Evolutionary conservation across 1,140 invertebrate species (phyloP).

Genomic region (Aphis gossypii): DNA sequence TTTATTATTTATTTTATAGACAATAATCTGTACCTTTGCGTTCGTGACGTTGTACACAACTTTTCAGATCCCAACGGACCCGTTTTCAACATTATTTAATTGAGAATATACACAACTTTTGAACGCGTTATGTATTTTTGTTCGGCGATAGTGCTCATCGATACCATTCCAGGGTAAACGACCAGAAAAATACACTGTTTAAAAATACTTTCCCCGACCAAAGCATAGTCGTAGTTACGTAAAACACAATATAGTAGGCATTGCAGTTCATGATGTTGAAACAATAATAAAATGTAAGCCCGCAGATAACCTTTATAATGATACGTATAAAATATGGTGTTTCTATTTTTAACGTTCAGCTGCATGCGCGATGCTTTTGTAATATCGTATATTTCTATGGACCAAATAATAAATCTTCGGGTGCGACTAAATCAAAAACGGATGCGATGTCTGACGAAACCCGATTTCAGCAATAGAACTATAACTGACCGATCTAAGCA

Average conservation of each 20-base stretch:
- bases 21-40: too few species aligned
- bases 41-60: too few species aligned
- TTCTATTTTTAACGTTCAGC: not conserved
- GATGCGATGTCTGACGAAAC: not conserved
- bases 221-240: not conserved
- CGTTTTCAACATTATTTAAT: not conserved
- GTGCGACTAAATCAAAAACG: not conserved
- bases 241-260: not conserved
- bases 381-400: not conserved
- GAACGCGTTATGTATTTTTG: not conserved
- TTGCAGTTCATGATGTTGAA: not conserved
- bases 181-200: not conserved
- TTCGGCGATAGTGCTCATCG: not conserved
- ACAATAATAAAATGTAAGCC: not conserved
- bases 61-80: not conserved
- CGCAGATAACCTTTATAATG: not conserved
- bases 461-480: not conserved
- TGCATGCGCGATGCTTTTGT: not conserved
- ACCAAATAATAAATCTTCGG: not conserved
- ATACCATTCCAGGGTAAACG: not conserved
- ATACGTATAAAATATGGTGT: not conserved
- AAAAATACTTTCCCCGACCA: not conserved
- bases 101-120: not conserved
- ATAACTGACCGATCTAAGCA: not conserved
- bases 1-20: too few species aligned